These are phyloP conservation scores for Carcharodon carcharias DNA, from an alignment of 2,797 vertebrate species.

Conservation along the genomic window DNA sequence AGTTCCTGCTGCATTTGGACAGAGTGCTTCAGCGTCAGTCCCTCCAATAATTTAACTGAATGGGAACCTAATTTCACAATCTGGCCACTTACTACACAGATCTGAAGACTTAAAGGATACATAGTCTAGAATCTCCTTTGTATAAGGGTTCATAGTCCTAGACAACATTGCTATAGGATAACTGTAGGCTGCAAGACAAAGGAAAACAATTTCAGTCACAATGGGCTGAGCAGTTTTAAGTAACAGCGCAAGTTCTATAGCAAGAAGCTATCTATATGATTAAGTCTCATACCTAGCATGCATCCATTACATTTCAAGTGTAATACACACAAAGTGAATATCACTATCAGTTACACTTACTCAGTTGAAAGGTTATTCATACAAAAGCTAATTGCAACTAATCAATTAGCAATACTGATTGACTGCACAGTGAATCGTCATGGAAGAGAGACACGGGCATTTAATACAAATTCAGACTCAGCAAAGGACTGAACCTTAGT, in stretches of 20 bases:
- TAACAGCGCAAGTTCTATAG: neutral
- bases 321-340: neutral
- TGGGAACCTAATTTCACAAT: neutral
- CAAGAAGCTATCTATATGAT: neutral
- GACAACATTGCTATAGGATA: constrained; percentile 75
- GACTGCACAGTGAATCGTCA: neutral
- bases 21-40: neutral
- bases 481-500: neutral
- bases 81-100: neutral
- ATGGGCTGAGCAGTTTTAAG: neutral
- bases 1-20: too few species aligned
- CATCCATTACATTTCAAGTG: neutral
- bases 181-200: constrained; percentile 66
- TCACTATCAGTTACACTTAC: neutral
- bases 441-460: neutral
- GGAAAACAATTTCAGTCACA: constrained; percentile 32
- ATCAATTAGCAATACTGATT: neutral
- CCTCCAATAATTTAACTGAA: neutral
- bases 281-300: neutral
- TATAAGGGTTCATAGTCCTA: constrained; percentile 88
- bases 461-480: neutral
- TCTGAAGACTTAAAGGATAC: constrained; percentile 73
- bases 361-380: neutral
- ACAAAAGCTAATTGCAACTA: neutral
- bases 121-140: constrained; percentile 76